Percentiles rank a stretch among this genome's conserved stretches.
Evolutionary conservation across 2,113 vertebrate genomes (phyloP).

Genomic region (Prunella himalayana): DNA sequence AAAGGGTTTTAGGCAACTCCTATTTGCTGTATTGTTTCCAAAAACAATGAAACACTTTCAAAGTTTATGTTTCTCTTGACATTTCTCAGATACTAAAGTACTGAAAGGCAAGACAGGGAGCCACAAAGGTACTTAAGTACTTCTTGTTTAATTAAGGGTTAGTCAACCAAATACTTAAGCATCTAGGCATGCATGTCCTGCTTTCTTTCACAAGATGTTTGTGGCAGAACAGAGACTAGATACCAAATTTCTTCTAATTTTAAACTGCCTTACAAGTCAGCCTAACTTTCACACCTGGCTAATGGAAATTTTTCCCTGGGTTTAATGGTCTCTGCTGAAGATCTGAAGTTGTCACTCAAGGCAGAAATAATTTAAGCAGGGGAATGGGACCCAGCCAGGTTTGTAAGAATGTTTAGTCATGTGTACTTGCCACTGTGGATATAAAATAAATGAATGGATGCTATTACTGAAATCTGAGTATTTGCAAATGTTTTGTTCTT

Average conservation of each 20-base stretch:
- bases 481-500: not conserved
- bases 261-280: not conserved
- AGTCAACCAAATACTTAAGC: constrained; percentile 3
- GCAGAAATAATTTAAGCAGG: not conserved
- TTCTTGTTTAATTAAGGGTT: not conserved
- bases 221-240: not conserved
- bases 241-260: not conserved
- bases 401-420: not conserved
- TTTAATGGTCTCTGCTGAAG: not conserved
- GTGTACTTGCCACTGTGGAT: not conserved
- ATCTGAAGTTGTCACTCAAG: not conserved
- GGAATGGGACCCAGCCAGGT: not conserved
- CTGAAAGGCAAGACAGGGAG: not conserved
- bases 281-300: not conserved
- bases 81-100: not conserved
- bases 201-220: not conserved
- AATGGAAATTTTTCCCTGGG: not conserved
- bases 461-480: not conserved
- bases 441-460: not conserved
- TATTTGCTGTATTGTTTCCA: not conserved
- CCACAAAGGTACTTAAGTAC: constrained; percentile 7
- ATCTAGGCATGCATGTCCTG: not conserved
- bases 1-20: not conserved
- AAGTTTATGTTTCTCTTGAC: constrained; percentile 11
- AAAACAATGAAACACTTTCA: not conserved